Base-by-base conservation (phyloP, 2,113 vertebrate genomes). In the Chlorodrepanis virens region DNA sequence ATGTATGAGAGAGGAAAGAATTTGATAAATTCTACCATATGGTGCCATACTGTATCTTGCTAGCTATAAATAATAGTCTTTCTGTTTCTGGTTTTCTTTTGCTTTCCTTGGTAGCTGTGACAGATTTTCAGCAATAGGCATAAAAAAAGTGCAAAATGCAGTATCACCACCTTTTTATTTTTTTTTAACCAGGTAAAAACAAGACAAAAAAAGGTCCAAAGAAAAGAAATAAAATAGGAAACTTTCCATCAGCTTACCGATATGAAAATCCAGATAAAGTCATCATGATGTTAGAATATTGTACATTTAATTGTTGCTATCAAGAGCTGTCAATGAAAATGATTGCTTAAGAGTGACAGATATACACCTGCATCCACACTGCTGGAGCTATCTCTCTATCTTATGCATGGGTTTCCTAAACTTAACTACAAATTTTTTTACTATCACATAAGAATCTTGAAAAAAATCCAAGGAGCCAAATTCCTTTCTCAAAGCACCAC, bases 41-140 rank as follows among this genome's bases (percentile, higher is more conserved):
- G 97, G 97, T 97, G 96, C 97, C 94, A 96, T 95, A 92, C 90
- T 95, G 90, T 89, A 91, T 80, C 96, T 96, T 80, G 83, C 86
- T 61, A 75, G 97, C 95, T 96, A 93, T 97, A 96, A 98, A 97
- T 97, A 96, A 97, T 94, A 83, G 93, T 95, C 93, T 96, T 94
- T 92, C 92, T 97, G 90, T 94, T 93, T 90, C 91, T 96, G 95
- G 86, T 74, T 95, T 96, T 94, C 97, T 96, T 87, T 90, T 84
- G 29, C 71, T 94, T 89, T 95, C 82, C 88, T 89, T 85, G 84
- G 90, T 97, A 89, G 84, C 93, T 96, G 93, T 96, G 96, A 96
- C 92, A 72, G 83, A 96, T 93, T 96, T 96, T 96, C 84, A 83
- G 90, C 79, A 91, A 83, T 35, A 82, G 85, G 69, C 94, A 87